Evolutionary conservation across 35 echinoderm and acorn worm genomes (phyloP), one percentile per base, ranked within the genome.

Genomic region (Stichopus chloronotus): DNA sequence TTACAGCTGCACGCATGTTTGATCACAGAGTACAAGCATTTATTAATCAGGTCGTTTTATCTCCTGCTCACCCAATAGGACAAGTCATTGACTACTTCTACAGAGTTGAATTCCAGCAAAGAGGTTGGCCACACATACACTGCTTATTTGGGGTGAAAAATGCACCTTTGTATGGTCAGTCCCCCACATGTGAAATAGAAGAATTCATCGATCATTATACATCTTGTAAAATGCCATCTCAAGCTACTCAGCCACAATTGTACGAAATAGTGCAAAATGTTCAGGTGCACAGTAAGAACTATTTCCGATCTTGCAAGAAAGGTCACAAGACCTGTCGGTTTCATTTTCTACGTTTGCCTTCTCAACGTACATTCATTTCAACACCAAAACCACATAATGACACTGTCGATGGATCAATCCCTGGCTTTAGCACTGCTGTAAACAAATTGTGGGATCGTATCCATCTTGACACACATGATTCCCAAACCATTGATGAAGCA

Each of bases 221-320:
- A 30, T 78, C 78, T 56, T 92, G 87, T 85, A 58, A 79, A 68
- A 17, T 92, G 12, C 94, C 94, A 65, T 5, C 91, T 55, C 65
- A 93, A 90, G 72, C n/a, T 63, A 92, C 93, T 74, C 52, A 76
- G 53, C 92, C 84, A 88, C 52, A n/a, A n/a, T n/a, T 97, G 57
- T 30, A 85, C 87, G 93, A 97, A 88, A 97, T 93, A 54, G 94
- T 97, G 8, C 86, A 76, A n/a, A 59, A 10, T 58, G 94, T 97
- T 10, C 96, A 95, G 55, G 56, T 83, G 63, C 91, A 93, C 57
- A 95, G 76, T 61, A 90, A 93, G 19, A 97, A 90, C 24, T 93
- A 96, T 87, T 88, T 93, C 78, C 94, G 92, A 79, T 94, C 95
- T 8, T 96, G 95, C 57, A 95, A 55, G 60, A 97, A 97, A 82